Percentiles rank a stretch among this genome's conserved stretches.
These are phyloP conservation scores for Anguilla japonica DNA, from an alignment of 2,113 vertebrate species.

Conservation along the genomic window DNA sequence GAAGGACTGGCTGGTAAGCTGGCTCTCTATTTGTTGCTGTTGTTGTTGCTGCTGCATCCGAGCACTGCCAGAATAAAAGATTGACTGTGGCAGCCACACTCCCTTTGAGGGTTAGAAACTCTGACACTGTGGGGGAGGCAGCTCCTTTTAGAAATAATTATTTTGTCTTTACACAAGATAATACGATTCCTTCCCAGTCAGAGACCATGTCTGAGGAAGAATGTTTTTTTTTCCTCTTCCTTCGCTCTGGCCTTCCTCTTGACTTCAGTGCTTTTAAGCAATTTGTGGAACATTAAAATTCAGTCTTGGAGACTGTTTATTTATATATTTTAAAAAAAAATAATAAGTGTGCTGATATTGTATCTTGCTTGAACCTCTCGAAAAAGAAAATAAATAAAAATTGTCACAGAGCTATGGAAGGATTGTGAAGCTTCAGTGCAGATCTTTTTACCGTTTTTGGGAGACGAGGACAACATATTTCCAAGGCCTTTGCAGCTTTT, in stretches of 20 bases:
- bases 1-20: neutral
- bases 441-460: neutral
- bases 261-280: constrained; percentile 16
- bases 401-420: neutral
- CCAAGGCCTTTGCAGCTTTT: neutral
- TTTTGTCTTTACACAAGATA: constrained; percentile 57
- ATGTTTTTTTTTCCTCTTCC: constrained; percentile 2
- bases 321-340: neutral
- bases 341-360: neutral
- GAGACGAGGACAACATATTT: neutral
- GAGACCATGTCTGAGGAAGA: constrained; percentile 1
- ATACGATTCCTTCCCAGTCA: constrained; percentile 37
- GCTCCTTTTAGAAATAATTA: constrained; percentile 63
- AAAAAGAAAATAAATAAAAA: constrained; percentile 1
- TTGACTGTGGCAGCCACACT: constrained; percentile 34
- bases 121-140: constrained; percentile 41
- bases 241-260: neutral
- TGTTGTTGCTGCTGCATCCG: neutral
- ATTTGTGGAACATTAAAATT: constrained; percentile 16
- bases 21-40: constrained; percentile 16
- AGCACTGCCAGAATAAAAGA: constrained; percentile 28
- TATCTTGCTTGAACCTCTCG: neutral
- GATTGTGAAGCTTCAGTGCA: neutral
- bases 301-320: constrained; percentile 10
- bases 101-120: constrained; percentile 28